Base-by-base conservation (phyloP, 2,888 invertebrate species). In the Cryptus armator region DNA sequence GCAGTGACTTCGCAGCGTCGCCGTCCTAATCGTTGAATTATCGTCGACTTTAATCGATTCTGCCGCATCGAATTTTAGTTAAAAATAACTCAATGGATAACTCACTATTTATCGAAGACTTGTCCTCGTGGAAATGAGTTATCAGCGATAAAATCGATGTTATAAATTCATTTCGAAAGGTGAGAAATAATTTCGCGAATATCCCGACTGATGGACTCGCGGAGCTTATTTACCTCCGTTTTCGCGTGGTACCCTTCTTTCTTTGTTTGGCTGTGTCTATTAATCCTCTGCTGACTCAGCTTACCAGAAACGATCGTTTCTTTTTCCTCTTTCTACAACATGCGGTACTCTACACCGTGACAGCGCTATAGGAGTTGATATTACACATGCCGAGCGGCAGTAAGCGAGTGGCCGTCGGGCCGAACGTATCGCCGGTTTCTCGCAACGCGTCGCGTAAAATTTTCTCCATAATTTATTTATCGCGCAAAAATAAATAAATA, bases 301-400 rank as follows among this genome's bases (percentile, higher is more conserved):
- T 59, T 10, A 62, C 62, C 62, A 62, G 62, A 74, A 62, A 74
- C 62, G 74, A 24, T 5, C 10, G 24, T 74, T 48, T 68, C 48
- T 56, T 53, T 64, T 51, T 44, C 53, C 56, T 43, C 24, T 46
- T 10, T 56, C 59, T 29, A 37, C 70, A 56, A n/a, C 44, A 32
- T 16, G 44, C 19, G 72, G 56, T 59, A 14, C 67, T n/a, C 67
- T n/a, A 46, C 29, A 70, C 9, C 51, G 71, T 62, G 68, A 78
- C 59, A 70, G 77, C 66, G 74, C 74, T 51, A 53, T 32, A 32
- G 10, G 37, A 62, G 44, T 10, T 59, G 59, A 56, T 46, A 29
- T 53, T 51, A 78, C 48, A 64, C 53, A 81, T 56, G 81, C 84
- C 85, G 37, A 71, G 82, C 85, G 75, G 82, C 85, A 85, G 85